Conservation (phyloP, 2,888 invertebrate species). For the Lasioglossum marginatum region DNA sequence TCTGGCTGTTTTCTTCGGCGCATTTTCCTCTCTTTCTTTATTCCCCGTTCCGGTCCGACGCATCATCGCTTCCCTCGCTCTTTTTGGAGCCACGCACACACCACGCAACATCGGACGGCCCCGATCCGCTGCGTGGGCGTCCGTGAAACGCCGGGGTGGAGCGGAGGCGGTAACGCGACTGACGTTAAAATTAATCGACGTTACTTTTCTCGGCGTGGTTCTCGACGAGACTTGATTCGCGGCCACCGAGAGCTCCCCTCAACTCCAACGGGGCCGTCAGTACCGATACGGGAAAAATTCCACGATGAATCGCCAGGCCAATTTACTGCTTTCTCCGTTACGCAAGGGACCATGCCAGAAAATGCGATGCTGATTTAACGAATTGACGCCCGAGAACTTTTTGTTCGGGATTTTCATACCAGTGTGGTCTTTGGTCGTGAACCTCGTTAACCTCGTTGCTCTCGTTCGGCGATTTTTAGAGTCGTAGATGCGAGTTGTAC, state of each 20-base stretch:
- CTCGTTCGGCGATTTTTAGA: background rate
- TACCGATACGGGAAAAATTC: background rate
- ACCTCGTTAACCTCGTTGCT: background rate
- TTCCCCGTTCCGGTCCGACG: background rate
- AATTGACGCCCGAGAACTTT: background rate
- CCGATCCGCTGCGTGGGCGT: slow-evolving; percentile 25
- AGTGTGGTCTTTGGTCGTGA: background rate
- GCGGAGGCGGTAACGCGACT: slow-evolving; percentile 4
- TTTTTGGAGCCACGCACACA: background rate
- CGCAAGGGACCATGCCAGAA: background rate
- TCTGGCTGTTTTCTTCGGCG: background rate
- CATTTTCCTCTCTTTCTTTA: background rate
- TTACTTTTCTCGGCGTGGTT: background rate
- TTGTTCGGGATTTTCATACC: background rate
- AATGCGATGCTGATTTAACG: background rate
- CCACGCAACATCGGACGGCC: background rate
- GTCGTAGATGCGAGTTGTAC: background rate
- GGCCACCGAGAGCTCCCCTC: background rate
- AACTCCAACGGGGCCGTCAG: background rate
- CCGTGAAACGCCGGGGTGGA: slow-evolving; percentile 19
- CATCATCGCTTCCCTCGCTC: slow-evolving; percentile 17
- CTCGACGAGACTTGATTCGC: background rate
- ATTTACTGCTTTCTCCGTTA: slow-evolving; percentile 31
- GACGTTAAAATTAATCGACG: slow-evolving; percentile 39
- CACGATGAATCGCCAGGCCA: background rate